These are phyloP conservation scores for Cromileptes altivelis DNA, from an alignment of 2,113 vertebrate genomes.

Conservation along the genomic window DNA sequence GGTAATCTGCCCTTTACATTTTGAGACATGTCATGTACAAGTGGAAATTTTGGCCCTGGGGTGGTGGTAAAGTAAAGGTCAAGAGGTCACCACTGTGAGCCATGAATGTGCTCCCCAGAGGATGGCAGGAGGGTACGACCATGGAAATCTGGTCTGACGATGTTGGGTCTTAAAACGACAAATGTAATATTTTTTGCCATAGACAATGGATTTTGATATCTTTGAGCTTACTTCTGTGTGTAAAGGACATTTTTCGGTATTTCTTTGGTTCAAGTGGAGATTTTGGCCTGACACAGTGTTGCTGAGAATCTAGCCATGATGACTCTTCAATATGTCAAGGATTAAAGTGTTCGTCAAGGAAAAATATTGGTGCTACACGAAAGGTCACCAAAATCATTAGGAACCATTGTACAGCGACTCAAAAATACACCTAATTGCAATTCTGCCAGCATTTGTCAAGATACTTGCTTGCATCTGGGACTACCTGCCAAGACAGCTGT, in stretches of 20 bases:
- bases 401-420: background rate
- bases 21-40: conserved; percentile 24
- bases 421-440: background rate
- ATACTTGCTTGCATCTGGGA: background rate
- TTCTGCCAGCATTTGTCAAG: background rate
- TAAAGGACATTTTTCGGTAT: background rate
- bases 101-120: conserved; percentile 19
- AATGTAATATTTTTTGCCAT: background rate
- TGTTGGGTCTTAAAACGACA: background rate
- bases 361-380: background rate
- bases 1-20: conserved; percentile 56
- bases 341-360: background rate
- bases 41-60: conserved; percentile 22
- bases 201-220: background rate
- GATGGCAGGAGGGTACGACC: background rate
- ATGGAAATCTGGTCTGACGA: background rate
- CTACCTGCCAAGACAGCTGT: background rate
- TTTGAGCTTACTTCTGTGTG: background rate
- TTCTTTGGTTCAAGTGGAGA: background rate
- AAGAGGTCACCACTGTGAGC: conserved; percentile 27
- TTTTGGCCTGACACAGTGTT: background rate
- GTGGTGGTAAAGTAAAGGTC: conserved; percentile 48
- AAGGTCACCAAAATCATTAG: conserved; percentile 8
- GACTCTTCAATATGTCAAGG: background rate
- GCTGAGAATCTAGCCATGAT: background rate